These are phyloP conservation scores for Prinia subflava DNA, from an alignment of 2,113 vertebrate genomes.

Conservation along the genomic window DNA sequence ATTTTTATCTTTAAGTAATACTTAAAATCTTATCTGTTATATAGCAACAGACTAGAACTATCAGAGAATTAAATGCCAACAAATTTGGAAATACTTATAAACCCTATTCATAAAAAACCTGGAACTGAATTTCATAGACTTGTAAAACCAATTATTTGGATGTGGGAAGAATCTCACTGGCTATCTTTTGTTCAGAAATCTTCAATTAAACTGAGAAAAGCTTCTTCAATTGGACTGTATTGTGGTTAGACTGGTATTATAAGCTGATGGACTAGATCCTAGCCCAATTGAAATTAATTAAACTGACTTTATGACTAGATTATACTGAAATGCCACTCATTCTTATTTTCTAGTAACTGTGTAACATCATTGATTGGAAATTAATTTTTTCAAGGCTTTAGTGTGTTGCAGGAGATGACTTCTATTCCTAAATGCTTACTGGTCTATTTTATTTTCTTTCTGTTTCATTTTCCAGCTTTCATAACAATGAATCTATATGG, in stretches of 20 bases:
- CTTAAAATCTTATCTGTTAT: not conserved
- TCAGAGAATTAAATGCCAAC: not conserved
- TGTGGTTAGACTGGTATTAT: not conserved
- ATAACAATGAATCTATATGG: slow-evolving; percentile 92
- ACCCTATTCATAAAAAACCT: not conserved
- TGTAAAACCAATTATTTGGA: not conserved
- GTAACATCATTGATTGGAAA: not conserved
- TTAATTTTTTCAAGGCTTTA: slow-evolving; percentile 10
- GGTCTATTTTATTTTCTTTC: slow-evolving; percentile 10
- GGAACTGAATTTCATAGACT: not conserved
- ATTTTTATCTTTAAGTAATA: not conserved
- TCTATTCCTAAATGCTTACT: not conserved
- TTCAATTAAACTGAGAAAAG: not conserved
- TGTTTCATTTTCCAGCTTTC: slow-evolving; percentile 79
- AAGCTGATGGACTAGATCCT: not conserved
- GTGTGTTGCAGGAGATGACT: not conserved
- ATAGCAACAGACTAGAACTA: not conserved
- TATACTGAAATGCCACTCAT: not conserved
- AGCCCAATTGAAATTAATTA: not conserved
- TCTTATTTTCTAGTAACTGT: not conserved
- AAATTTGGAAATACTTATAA: not conserved
- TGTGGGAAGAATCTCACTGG: not conserved
- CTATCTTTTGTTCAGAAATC: not conserved
- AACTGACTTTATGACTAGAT: not conserved
- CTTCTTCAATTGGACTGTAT: not conserved